Base-by-base conservation (phyloP, 2,797 vertebrate species). In the Tadarida brasiliensis region DNA sequence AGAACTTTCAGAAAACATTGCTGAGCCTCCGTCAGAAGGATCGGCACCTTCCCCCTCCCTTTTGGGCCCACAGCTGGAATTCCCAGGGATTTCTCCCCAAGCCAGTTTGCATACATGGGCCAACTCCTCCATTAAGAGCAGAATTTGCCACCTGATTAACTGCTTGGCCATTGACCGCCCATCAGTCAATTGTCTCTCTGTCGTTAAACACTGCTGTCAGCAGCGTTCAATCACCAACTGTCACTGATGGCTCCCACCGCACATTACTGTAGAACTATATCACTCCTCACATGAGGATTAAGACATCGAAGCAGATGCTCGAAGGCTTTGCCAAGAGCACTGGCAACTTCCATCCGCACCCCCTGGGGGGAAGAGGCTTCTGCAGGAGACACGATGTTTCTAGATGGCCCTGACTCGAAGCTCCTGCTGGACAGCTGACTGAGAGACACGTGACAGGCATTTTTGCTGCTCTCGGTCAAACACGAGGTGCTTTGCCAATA, bases 351-450 rank as follows among this genome's bases (percentile, higher is more conserved):
- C 9, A 28, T 35, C 14, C 0, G 57, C 3, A 30, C 3, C 26
- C 51, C 15, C 2, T 0, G 39, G 9, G 11, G 49, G 90, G 24
- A 73, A 68, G 59, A 70, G 47, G 49, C 56, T 73, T 71, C 44
- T 68, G 28, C 10, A n/a, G 33, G 10, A 0, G 1, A 44, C 0
- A 7, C 0, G 0, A 0, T 0, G 1, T 24, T 91, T 96, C 51
- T n/a, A 47, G 2, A 56, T 70, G 35, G 26, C 67, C 1, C 0
- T 33, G 94, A 1, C 10, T 57, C 0, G 15, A 80, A 28, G 68
- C 8, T 33, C 19, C 54, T 30, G 44, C 39, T 63, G 74, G 30
- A 30, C 20, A 24, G 65, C 0, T 12, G 93, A 51, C 17, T 7
- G 4, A 35, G 30, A 33, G 39, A n/a, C 30, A n/a, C 26, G 7